A percentile compares a stretch with the other conserved stretches of the same genome.
Conservation (phyloP, 2,113 vertebrate genomes). For the Anser brachyrhynchus region DNA sequence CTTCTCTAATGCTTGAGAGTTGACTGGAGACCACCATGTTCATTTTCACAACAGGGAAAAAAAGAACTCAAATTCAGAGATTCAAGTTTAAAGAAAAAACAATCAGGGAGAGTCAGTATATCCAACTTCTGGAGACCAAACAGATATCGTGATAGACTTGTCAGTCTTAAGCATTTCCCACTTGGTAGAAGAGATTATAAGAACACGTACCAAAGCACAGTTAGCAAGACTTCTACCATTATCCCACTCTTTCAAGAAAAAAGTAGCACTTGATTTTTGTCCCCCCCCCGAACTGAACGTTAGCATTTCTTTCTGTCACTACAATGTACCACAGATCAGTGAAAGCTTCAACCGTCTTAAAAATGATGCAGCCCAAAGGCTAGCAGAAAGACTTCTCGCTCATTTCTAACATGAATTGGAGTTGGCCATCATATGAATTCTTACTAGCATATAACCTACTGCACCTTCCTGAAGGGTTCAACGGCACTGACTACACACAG, state of each 20-base stretch:
- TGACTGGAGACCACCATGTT: slow-evolving; percentile 26
- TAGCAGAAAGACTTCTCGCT: not conserved
- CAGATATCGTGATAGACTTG: not conserved
- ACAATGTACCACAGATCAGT: not conserved
- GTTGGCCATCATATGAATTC: not conserved
- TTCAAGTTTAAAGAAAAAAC: not conserved
- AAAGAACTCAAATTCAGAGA: slow-evolving; percentile 4
- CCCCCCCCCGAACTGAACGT: not conserved
- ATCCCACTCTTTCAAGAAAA: not conserved
- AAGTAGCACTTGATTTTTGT: not conserved
- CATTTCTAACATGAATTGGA: not conserved
- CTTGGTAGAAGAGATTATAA: not conserved
- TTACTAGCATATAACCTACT: not conserved
- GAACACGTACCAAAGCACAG: not conserved
- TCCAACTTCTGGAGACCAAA: slow-evolving; percentile 7
- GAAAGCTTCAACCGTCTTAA: not conserved
- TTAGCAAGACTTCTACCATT: not conserved
- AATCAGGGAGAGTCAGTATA: not conserved
- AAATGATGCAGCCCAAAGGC: not conserved
- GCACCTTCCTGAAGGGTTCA: slow-evolving; percentile 21
- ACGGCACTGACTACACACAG: slow-evolving; percentile 6
- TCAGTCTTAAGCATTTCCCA: not conserved
- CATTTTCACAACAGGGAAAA: slow-evolving; percentile 37
- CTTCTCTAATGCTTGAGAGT: slow-evolving; percentile 11
- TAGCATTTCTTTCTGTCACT: not conserved